A percentile compares a stretch with the other conserved stretches of the same genome.
phyloP scores from a whole-genome alignment of 2,113 vertebrate genomes.

The Willisornis vidua region DNA sequence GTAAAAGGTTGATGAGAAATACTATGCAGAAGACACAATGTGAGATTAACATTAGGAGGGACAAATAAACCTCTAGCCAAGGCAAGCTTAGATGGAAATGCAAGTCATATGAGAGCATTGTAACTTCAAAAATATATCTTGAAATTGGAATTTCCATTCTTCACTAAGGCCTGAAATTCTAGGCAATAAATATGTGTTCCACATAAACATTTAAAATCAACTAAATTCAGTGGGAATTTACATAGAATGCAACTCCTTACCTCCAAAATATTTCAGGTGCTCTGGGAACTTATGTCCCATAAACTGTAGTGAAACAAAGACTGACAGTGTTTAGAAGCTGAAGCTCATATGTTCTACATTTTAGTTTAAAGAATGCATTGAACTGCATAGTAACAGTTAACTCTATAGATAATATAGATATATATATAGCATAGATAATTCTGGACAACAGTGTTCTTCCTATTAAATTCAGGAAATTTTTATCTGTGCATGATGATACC shows the following conservation, averaged over 20 bases:
- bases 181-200: not conserved
- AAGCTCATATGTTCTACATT: not conserved
- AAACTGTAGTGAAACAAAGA: not conserved
- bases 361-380: not conserved
- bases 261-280: not conserved
- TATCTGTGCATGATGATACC: not conserved
- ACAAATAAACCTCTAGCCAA: not conserved
- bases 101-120: not conserved
- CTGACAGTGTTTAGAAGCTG: not conserved
- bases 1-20: not conserved
- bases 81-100: not conserved
- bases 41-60: not conserved
- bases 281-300: not conserved
- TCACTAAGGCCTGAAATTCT: not conserved
- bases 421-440: not conserved
- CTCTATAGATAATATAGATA: too few relatives aligned
- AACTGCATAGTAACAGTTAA: not conserved
- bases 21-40: not conserved
- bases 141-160: not conserved
- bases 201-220: not conserved
- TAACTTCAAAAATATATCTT: not conserved
- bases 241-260: not conserved
- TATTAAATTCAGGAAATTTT: not conserved
- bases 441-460: not conserved
- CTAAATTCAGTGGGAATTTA: not conserved